Evolutionary conservation across 2,113 vertebrate genomes (phyloP).

Genomic region (Callipepla squamata): DNA sequence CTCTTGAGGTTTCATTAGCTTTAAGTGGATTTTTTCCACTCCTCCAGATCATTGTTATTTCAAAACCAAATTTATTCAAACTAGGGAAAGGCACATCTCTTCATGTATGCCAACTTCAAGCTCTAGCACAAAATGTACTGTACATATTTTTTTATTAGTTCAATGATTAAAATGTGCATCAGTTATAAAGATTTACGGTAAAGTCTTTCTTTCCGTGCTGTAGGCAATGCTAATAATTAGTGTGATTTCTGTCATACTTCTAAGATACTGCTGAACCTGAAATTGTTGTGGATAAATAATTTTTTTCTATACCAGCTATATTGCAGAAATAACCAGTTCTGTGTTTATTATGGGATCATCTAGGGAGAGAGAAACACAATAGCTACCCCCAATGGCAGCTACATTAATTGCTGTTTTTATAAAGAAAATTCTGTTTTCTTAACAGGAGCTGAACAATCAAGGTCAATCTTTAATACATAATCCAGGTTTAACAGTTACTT

Average conservation of each 20-base stretch:
- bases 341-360: neutral
- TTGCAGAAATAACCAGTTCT: slow-evolving; percentile 21
- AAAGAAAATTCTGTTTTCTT: slow-evolving; percentile 2
- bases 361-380: slow-evolving; percentile 20
- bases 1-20: slow-evolving; percentile 65
- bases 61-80: slow-evolving; percentile 66
- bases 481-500: neutral
- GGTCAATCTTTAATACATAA: neutral
- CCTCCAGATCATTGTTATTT: slow-evolving; percentile 64
- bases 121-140: slow-evolving; percentile 12
- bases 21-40: slow-evolving; percentile 55
- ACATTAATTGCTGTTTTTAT: slow-evolving; percentile 7
- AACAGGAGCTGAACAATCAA: neutral
- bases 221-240: slow-evolving; percentile 29
- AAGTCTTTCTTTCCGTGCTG: neutral
- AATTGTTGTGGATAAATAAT: neutral
- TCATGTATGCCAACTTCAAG: slow-evolving; percentile 19
- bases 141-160: neutral
- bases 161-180: neutral
- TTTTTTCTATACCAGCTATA: neutral
- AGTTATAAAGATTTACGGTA: neutral
- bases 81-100: slow-evolving; percentile 24
- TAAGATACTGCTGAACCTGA: neutral
- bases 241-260: slow-evolving; percentile 18
- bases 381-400: slow-evolving; percentile 69